Conservation (phyloP, 2,888 invertebrate genomes). For the Scaptomyza caliginosa region DNA sequence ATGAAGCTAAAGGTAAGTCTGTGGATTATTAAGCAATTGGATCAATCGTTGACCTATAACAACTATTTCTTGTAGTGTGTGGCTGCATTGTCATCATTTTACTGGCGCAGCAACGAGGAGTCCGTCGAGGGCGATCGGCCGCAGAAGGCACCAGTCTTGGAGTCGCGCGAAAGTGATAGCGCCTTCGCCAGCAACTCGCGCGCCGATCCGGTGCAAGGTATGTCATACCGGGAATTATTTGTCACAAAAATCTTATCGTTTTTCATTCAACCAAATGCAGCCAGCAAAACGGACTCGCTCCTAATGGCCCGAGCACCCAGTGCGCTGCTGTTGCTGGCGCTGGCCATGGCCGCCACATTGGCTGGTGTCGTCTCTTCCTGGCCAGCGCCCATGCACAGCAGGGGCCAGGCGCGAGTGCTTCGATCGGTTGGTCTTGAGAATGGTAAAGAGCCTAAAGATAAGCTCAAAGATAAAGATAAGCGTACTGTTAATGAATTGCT, state of each 20-base stretch:
- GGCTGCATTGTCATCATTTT: constrained; percentile 89
- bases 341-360: constrained; percentile 63
- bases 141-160: constrained; percentile 88
- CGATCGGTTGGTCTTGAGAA: constrained; percentile 23
- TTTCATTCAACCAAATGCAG: constrained; percentile 84
- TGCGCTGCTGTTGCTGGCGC: constrained; percentile 69
- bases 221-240: constrained; percentile 84
- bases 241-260: constrained; percentile 84
- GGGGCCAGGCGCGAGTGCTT: constrained; percentile 36
- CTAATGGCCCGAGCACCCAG: constrained; percentile 71
- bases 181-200: constrained; percentile 86
- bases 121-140: constrained; percentile 89
- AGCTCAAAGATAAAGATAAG: constrained; percentile 14
- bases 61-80: constrained; percentile 85
- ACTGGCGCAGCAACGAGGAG: constrained; percentile 90
- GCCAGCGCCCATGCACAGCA: constrained; percentile 43
- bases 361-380: constrained; percentile 51
- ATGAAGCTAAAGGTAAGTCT: constrained; percentile 88
- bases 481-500: constrained; percentile 22
- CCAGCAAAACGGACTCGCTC: constrained; percentile 81
- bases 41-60: neutral
- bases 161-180: constrained; percentile 89
- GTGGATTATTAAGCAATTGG: neutral
- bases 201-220: constrained; percentile 90
- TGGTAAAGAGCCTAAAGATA: constrained; percentile 21